A percentile compares a stretch with the other conserved stretches of the same genome.
phyloP scores from a whole-genome alignment of 1,140 invertebrate species.

The Cyrtorhinus lividipennis region DNA sequence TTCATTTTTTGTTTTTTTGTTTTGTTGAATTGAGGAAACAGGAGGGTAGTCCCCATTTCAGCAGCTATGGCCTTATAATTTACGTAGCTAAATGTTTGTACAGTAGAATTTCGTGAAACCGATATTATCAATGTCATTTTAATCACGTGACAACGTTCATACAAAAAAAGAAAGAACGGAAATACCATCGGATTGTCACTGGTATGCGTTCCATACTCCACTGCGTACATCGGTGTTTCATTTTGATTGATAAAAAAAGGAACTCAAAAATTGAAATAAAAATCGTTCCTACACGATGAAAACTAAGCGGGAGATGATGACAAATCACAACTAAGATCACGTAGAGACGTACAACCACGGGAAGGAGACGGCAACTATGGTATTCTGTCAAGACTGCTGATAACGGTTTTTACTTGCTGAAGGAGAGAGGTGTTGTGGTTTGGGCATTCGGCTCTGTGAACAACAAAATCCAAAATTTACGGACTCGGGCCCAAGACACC shows the following conservation, averaged over 20 bases:
- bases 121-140: background rate
- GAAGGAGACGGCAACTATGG: background rate
- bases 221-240: background rate
- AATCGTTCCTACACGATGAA: too few relatives aligned
- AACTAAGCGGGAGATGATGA: background rate
- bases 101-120: background rate
- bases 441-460: background rate
- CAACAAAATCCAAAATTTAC: too few relatives aligned
- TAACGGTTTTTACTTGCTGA: constrained; percentile 6
- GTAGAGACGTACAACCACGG: background rate
- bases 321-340: background rate
- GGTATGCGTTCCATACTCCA: background rate
- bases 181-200: constrained; percentile 4
- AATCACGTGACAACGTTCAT: background rate
- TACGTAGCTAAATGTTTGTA: background rate
- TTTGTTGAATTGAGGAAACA: background rate
- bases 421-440: background rate
- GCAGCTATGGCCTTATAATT: background rate
- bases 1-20: background rate
- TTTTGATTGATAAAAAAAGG: too few relatives aligned
- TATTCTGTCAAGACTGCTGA: background rate
- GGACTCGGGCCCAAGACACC: too few relatives aligned
- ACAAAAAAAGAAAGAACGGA: background rate
- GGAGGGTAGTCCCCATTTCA: background rate
- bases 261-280: too few relatives aligned